Percentiles rank a stretch among this genome's conserved stretches.
Evolutionary conservation across 2,888 invertebrate genomes (phyloP).

Genomic region (Cheilosia impressa): DNA sequence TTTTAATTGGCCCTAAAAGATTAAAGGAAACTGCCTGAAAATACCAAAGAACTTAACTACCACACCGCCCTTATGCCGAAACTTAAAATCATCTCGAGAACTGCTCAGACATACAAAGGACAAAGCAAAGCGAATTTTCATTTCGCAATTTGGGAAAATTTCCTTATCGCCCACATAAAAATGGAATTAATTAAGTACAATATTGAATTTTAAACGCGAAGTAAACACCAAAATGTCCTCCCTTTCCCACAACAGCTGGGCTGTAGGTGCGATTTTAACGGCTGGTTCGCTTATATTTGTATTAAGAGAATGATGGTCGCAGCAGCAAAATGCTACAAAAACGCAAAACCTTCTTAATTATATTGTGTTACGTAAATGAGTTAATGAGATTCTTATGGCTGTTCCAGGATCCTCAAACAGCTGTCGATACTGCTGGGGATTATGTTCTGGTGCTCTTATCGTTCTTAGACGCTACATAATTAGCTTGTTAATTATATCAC

Average conservation of each 20-base stretch:
- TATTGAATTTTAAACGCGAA: conserved; percentile 67
- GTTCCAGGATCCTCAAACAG: conserved; percentile 54
- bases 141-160: conserved; percentile 39
- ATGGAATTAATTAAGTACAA: conserved; percentile 70
- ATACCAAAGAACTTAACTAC: too few relatives aligned
- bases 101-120: not conserved
- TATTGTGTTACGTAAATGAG: conserved; percentile 69
- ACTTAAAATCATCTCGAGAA: too few relatives aligned
- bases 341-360: conserved; percentile 70
- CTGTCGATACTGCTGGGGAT: conserved; percentile 65
- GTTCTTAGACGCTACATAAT: conserved; percentile 52
- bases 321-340: conserved; percentile 58
- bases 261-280: conserved; percentile 68
- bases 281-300: conserved; percentile 40
- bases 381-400: conserved; percentile 67
- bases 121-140: conserved; percentile 31
- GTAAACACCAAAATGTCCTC: conserved; percentile 57
- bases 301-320: conserved; percentile 28
- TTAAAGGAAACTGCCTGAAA: too few relatives aligned
- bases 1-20: too few relatives aligned
- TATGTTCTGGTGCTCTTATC: conserved; percentile 40
- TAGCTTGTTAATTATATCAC: conserved; percentile 63
- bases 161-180: conserved; percentile 69
- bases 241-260: conserved; percentile 36
- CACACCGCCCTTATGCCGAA: too few relatives aligned